Conservation (phyloP, 2,113 vertebrate species). For the Pelecanoides urinatrix region DNA sequence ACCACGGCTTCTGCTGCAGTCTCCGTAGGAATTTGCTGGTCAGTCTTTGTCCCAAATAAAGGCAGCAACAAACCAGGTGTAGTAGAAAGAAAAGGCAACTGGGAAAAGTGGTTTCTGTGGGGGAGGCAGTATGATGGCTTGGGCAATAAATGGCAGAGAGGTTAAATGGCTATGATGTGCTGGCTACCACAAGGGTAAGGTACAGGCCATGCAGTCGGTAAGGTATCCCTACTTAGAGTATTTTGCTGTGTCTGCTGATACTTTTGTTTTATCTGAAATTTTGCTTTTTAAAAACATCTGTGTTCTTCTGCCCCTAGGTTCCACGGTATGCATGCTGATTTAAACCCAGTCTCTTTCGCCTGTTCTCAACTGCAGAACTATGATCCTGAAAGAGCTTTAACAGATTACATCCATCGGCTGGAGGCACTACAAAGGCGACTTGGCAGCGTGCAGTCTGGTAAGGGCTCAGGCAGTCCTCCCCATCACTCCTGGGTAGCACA, state of each 20-base stretch:
- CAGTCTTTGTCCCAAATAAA: background rate
- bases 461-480: background rate
- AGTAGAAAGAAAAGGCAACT: background rate
- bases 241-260: background rate
- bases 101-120: background rate
- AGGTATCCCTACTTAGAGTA: background rate
- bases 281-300: background rate
- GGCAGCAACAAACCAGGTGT: background rate
- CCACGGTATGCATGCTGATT: conserved; percentile 57
- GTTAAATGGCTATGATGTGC: background rate
- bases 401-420: conserved; percentile 92
- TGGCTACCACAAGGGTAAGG: background rate
- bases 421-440: conserved; percentile 92
- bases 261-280: background rate
- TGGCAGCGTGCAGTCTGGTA: conserved; percentile 90
- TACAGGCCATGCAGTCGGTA: background rate
- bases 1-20: background rate
- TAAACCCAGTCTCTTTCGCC: conserved; percentile 75
- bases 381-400: conserved; percentile 92
- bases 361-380: conserved; percentile 95
- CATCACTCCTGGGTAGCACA: background rate
- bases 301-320: conserved; percentile 69
- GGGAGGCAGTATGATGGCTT: background rate
- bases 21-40: background rate
- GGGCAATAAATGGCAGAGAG: background rate